phyloP scores from a whole-genome alignment of 2,888 invertebrate genomes.

The Agriopis leucophaearia region DNA sequence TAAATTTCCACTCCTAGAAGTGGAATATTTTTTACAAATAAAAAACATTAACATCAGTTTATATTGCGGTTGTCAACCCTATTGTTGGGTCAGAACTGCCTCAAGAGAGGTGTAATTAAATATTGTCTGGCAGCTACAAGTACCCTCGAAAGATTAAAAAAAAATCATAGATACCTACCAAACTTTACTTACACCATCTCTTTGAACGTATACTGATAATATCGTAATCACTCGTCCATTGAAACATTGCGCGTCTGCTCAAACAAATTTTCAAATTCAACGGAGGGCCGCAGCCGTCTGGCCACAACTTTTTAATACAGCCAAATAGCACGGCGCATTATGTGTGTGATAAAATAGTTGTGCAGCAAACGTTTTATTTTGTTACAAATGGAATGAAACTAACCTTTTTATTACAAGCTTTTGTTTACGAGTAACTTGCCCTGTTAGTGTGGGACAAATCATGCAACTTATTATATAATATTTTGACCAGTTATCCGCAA shows the following conservation, averaged over 20 bases:
- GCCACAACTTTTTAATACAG: slow-evolving; percentile 84
- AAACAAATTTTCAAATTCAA: slow-evolving; percentile 80
- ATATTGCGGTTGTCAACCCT: too few relatives aligned
- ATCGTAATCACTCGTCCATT: slow-evolving; percentile 62
- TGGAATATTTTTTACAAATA: too few relatives aligned
- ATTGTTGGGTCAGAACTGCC: too few relatives aligned
- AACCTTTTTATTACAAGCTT: not conserved
- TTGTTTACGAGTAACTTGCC: too few relatives aligned
- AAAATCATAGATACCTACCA: too few relatives aligned
- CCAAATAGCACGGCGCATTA: slow-evolving; percentile 73
- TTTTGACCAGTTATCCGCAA: too few relatives aligned
- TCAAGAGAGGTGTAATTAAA: too few relatives aligned
- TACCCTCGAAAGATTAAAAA: not conserved
- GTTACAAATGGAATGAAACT: slow-evolving; percentile 3
- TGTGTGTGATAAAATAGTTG: slow-evolving; percentile 55
- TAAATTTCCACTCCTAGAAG: too few relatives aligned
- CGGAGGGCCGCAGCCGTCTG: slow-evolving; percentile 73
- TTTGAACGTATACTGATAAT: not conserved
- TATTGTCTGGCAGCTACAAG: not conserved
- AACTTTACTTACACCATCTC: too few relatives aligned
- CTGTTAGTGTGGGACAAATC: too few relatives aligned
- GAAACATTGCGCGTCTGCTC: slow-evolving; percentile 62
- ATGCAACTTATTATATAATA: too few relatives aligned
- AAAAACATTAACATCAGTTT: too few relatives aligned
- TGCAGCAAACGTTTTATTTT: not conserved